These are phyloP conservation scores for Malurus melanocephalus DNA, from an alignment of 2,113 vertebrate species.

Conservation along the genomic window DNA sequence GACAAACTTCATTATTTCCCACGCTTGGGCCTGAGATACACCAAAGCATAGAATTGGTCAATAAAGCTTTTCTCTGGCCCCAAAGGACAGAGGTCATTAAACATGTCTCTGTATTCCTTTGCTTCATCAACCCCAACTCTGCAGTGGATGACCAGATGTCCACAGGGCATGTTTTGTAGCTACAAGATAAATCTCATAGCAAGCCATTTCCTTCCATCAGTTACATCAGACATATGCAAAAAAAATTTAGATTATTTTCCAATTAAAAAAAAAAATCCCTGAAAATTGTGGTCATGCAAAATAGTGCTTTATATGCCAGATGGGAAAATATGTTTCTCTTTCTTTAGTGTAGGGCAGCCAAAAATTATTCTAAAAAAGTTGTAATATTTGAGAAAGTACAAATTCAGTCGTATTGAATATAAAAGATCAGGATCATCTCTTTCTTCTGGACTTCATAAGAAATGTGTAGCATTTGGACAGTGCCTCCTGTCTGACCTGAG, in stretches of 20 bases:
- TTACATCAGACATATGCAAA: background rate
- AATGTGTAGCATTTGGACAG: background rate
- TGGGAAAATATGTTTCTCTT: background rate
- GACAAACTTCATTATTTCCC: background rate
- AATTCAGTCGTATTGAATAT: background rate
- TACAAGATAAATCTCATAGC: background rate
- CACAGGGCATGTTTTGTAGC: background rate
- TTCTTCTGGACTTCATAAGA: background rate
- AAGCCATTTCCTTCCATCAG: background rate
- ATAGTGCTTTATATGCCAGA: background rate
- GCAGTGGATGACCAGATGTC: background rate
- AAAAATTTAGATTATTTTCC: background rate
- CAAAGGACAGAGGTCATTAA: background rate
- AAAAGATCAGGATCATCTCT: background rate
- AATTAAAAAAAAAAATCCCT: background rate
- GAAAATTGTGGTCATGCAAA: background rate
- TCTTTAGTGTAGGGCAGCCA: background rate
- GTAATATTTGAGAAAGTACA: background rate
- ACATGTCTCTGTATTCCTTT: background rate
- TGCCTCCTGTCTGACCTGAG: background rate
- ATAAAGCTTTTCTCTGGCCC: background rate
- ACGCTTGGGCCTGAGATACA: background rate
- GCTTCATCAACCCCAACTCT: background rate
- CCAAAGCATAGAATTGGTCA: fast-evolving
- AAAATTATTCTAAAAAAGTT: background rate